Evolutionary conservation across 1,140 invertebrate species (phyloP), one percentile per base, ranked within the genome.

Genomic region (Helicoverpa armigera): DNA sequence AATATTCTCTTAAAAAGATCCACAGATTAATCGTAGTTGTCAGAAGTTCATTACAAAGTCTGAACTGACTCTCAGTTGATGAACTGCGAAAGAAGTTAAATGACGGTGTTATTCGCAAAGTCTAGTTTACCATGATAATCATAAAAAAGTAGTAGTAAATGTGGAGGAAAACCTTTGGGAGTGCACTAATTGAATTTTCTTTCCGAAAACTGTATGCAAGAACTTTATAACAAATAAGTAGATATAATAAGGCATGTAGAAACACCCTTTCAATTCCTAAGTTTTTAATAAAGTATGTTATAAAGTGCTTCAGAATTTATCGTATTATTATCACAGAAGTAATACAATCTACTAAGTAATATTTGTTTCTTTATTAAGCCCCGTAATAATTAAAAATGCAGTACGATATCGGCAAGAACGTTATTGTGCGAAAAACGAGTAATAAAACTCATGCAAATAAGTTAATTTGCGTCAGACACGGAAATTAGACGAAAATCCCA

Each of bases 361-460:
- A 56, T 16, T 58, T 58, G 13, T 13, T 60, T n/a, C 18, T 16
- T 29, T 29, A 11, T 31, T 29, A 31, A 29, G 11, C n/a, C 12
- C 18, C 10, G 10, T 23, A 60, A 31, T 13, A 29, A 53, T 69
- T 12, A 51, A 23, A 51, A 16, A 13, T 3, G 4, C 10, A n/a
- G 14, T 18, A 50, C 11, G 12, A 53, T 29, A 53, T 31, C 67
- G 1, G 29, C 50, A 70, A 9, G 3, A 70, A 53, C 10, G 56
- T 72, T 77, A 74, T 80, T 69, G 69, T 78, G 13, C 31, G 56
- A 80, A 67, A 76, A 65, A 70, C 23, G 69, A 31, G 63, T 63
- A 76, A 72, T 81, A 83, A 81, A 69, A 70, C 54, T 60, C 82
- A 83, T 83, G 79, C 79, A 81, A 83, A 83, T 83, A 79, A 81